Base-by-base conservation (phyloP, 2,888 invertebrate species). In the Orthosia gothica region DNA sequence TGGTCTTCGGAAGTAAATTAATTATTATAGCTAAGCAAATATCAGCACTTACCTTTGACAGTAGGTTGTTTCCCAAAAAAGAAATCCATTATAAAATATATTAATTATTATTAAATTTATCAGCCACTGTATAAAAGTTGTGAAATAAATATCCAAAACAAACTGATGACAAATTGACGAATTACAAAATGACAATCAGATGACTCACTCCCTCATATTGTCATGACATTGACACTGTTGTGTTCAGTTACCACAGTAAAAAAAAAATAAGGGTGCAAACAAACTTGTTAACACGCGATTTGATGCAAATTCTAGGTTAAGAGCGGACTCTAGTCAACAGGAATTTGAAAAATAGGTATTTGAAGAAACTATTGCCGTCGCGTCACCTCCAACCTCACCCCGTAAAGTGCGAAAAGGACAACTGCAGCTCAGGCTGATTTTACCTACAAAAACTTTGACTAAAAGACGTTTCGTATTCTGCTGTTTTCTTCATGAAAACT, bases 21-120 rank as follows among this genome's bases (percentile, higher is more conserved):
- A 55, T 32, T 59, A 70, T 57, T 18, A 62, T 13, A 40, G 40
- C 1, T 40, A 40, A 0, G 9, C 9, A 40, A 40, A 40, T 40
- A 9, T 58, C n/a, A 47, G 5, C 7, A 18, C 76, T 82, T 90
- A 97, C 97, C 97, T 94, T 98, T 97, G 0, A 97, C 97, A 15
- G 97, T 97, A 5, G 98, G 97, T 79, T 97, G 96, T 88, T 97
- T 97, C 18, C 96, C 97, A 89, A 97, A 97, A 86, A 97, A 97
- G 86, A 97, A 95, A 91, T 97, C 96, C 96, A 97, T 96, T 68
- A 32, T 89, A 45, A 72, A 62, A 47, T 1, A 20, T 64, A 49
- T 57, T 26, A 32, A 64, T 13, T 52, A 18, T 20, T 18, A 9
- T 9, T 40, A 52, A 73, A 57, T 57, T 23, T 13, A 64, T 32